phyloP scores from a whole-genome alignment of 2,797 vertebrate genomes.

The Brachyrhaphis roseni region DNA sequence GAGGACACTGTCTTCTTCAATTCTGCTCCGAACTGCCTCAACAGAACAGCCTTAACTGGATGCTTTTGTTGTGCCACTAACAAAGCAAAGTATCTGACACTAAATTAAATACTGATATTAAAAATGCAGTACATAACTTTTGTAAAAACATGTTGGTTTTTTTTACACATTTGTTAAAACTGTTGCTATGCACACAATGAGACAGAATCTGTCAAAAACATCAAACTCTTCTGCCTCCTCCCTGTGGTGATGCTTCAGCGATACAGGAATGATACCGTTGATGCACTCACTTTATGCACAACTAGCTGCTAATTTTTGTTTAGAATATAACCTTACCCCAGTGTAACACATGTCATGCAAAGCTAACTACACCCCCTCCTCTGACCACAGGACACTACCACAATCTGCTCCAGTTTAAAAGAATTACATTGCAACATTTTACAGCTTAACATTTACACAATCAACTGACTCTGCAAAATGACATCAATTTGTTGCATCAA shows the following conservation, averaged over 20 bases:
- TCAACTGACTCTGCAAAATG: background rate
- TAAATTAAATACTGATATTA: background rate
- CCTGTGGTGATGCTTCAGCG: background rate
- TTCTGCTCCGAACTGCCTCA: conserved; percentile 23
- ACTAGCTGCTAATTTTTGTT: background rate
- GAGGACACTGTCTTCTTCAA: conserved; percentile 50
- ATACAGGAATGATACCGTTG: background rate
- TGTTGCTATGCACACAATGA: too few relatives aligned
- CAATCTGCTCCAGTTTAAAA: background rate
- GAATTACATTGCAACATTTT: background rate
- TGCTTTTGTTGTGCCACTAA: conserved; percentile 6
- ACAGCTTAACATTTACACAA: background rate
- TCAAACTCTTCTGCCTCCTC: too few relatives aligned
- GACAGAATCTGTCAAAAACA: too few relatives aligned
- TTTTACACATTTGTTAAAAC: too few relatives aligned
- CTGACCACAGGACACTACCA: background rate
- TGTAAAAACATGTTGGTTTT: too few relatives aligned
- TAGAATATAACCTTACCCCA: background rate
- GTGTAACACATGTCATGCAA: background rate
- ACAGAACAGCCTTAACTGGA: background rate
- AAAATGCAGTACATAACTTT: background rate
- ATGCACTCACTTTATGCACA: background rate
- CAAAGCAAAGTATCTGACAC: conserved; percentile 8
- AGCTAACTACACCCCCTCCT: background rate
- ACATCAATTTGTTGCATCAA: background rate